A percentile compares a stretch with the other conserved stretches of the same genome.
Conservation (phyloP, 2,888 invertebrate species). For the Chrysolina oricalcia region DNA sequence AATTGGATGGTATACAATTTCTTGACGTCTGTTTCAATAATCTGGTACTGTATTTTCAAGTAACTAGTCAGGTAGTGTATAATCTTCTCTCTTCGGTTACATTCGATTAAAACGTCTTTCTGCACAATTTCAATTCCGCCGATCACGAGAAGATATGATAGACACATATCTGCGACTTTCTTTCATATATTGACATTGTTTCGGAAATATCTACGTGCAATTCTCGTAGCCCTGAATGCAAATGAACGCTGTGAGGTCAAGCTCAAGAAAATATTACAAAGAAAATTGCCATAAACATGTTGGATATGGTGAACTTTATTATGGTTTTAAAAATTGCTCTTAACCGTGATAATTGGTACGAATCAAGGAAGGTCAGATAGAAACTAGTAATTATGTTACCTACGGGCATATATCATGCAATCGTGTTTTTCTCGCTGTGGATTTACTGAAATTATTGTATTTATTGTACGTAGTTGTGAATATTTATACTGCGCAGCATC, state of each 20-base stretch:
- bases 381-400: conserved; percentile 28
- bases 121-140: too few relatives aligned
- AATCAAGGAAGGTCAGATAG: conserved; percentile 23
- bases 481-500: background rate
- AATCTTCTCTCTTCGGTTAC: too few relatives aligned
- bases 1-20: too few relatives aligned
- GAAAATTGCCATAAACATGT: background rate
- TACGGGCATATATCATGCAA: conserved; percentile 11
- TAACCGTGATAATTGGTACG: conserved; percentile 17
- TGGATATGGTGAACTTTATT: conserved; percentile 10
- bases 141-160: too few relatives aligned
- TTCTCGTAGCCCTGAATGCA: background rate
- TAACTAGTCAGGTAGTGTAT: too few relatives aligned
- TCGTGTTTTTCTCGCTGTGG: conserved; percentile 20
- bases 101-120: too few relatives aligned
- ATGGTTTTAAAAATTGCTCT: background rate
- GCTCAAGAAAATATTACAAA: conserved; percentile 10
- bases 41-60: too few relatives aligned
- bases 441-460: conserved; percentile 17
- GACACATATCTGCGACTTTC: background rate
- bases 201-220: background rate
- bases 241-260: conserved; percentile 11
- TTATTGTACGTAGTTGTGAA: background rate
- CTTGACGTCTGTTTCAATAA: too few relatives aligned
- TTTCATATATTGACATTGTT: background rate